Conservation (phyloP, 2,797 vertebrate species). For the Cryptoblepharus egeriae region DNA sequence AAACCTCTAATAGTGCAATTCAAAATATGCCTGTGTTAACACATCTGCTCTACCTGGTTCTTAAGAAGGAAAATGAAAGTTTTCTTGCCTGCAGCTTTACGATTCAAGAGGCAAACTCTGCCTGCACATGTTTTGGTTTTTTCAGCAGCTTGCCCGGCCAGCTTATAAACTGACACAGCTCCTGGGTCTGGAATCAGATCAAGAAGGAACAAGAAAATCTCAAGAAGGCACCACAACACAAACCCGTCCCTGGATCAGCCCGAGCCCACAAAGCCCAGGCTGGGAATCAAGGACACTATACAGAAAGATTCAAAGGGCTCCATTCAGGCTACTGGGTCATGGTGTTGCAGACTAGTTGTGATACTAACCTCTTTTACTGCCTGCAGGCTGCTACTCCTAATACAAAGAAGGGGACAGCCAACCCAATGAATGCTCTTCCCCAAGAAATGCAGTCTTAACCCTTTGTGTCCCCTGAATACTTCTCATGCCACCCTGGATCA, state of each 20-base stretch:
- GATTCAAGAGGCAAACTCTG: neutral
- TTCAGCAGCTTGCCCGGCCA: neutral
- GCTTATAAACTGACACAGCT: neutral
- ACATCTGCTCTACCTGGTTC: neutral
- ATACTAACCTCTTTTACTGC: neutral
- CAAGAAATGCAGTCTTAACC: neutral
- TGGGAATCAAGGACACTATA: neutral
- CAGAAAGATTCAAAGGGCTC: neutral
- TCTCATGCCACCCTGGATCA: neutral
- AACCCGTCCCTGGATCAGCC: neutral
- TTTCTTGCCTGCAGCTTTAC: neutral
- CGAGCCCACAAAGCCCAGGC: neutral
- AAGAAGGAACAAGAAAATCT: neutral
- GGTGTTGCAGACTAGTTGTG: neutral
- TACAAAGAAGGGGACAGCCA: neutral
- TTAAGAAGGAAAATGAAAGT: slow-evolving; percentile 1
- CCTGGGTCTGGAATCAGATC: neutral
- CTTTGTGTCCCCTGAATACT: neutral
- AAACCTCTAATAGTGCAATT: neutral
- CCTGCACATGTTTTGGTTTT: neutral
- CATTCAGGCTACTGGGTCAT: neutral
- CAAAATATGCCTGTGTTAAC: neutral
- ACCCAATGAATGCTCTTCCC: neutral
- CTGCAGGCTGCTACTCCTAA: neutral
- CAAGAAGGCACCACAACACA: neutral